These are phyloP conservation scores for Marasmarcha lunaedactyla DNA, from an alignment of 2,888 invertebrate species.

Conservation along the genomic window DNA sequence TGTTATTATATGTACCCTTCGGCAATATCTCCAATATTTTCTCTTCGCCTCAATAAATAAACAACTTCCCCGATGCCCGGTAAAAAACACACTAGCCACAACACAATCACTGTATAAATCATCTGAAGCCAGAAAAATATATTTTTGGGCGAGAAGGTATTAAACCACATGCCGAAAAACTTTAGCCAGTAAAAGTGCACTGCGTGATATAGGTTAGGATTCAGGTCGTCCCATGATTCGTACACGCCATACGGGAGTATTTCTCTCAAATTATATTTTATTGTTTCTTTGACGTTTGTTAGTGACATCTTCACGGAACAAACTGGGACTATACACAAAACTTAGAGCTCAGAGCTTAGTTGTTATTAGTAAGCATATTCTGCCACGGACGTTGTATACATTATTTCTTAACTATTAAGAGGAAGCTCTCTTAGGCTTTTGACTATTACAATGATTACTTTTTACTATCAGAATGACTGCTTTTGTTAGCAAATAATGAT, in stretches of 20 bases:
- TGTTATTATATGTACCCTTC: constrained; percentile 40
- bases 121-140: constrained; percentile 44
- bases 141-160: constrained; percentile 31
- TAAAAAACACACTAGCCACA: constrained; percentile 59
- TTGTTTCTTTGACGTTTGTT: constrained; percentile 31
- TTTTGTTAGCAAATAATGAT: too few relatives aligned
- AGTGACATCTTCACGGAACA: constrained; percentile 27
- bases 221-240: constrained; percentile 49
- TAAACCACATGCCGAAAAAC: constrained; percentile 64
- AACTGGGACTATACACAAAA: too few relatives aligned
- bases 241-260: constrained; percentile 47
- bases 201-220: constrained; percentile 51
- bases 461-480: too few relatives aligned
- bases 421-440: too few relatives aligned
- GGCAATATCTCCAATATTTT: constrained; percentile 72
- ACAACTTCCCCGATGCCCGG: constrained; percentile 72
- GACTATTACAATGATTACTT: too few relatives aligned
- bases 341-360: too few relatives aligned
- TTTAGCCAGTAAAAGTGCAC: constrained; percentile 63
- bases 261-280: constrained; percentile 24
- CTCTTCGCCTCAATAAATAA: constrained; percentile 75
- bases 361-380: too few relatives aligned
- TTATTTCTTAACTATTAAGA: too few relatives aligned
- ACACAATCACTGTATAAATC: constrained; percentile 38
- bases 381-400: too few relatives aligned